Percentiles rank a stretch among this genome's conserved stretches.
Evolutionary conservation across 2,888 invertebrate species (phyloP).

Genomic region (Balanococcus diminutus): DNA sequence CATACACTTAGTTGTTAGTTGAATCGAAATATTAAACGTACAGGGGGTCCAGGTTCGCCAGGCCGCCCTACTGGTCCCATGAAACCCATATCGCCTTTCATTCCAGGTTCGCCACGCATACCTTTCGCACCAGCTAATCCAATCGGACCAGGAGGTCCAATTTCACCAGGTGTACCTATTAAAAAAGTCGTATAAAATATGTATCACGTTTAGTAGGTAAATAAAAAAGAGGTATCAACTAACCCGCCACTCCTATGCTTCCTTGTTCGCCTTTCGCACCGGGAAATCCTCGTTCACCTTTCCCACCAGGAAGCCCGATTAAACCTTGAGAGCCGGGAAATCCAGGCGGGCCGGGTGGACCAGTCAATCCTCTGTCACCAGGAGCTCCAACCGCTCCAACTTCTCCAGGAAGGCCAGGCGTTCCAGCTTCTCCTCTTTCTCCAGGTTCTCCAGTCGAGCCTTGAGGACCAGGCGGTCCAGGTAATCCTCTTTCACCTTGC

Average conservation of each 20-base stretch:
- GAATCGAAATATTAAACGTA: constrained; percentile 14
- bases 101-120: constrained; percentile 68
- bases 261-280: constrained; percentile 82
- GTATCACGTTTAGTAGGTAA: too few species aligned
- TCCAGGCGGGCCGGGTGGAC: constrained; percentile 73
- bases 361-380: constrained; percentile 78
- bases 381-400: constrained; percentile 74
- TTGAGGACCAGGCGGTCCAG: constrained; percentile 72
- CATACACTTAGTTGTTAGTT: too few species aligned
- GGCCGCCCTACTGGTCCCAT: constrained; percentile 60
- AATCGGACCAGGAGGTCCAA: constrained; percentile 69
- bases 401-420: constrained; percentile 74
- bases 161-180: constrained; percentile 72
- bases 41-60: constrained; percentile 65
- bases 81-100: constrained; percentile 30
- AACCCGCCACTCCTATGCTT: constrained; percentile 63
- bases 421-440: constrained; percentile 78
- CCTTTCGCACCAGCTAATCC: constrained; percentile 74
- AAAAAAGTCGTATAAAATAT: neutral
- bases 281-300: constrained; percentile 76
- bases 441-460: constrained; percentile 83
- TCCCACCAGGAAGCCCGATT: constrained; percentile 78
- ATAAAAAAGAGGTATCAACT: too few species aligned
- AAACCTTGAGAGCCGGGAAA: constrained; percentile 74
- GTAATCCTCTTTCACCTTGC: constrained; percentile 63